Percentiles rank a stretch among this genome's conserved stretches.
Conservation (phyloP, 2,888 invertebrate genomes). For the Icerya purchasi region DNA sequence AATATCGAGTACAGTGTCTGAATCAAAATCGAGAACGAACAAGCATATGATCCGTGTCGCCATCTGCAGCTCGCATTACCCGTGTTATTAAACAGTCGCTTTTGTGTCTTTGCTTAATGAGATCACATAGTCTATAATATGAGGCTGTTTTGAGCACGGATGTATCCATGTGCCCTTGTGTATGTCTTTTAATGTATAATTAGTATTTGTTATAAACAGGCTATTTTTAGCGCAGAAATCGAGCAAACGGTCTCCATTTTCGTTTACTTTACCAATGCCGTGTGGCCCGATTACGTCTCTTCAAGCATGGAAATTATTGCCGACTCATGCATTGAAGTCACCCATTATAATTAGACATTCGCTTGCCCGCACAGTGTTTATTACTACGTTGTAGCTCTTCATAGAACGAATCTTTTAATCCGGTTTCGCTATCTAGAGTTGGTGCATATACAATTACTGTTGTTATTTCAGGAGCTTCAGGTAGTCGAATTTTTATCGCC, state of each 20-base stretch:
- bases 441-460: neutral
- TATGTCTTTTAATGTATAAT: neutral
- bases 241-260: neutral
- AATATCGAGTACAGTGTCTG: neutral
- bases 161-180: neutral
- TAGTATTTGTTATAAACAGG: conserved; percentile 1
- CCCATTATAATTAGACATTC: neutral
- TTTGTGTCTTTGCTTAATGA: no score
- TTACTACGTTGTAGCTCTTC: neutral
- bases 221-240: neutral
- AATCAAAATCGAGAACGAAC: neutral
- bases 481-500: neutral
- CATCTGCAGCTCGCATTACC: neutral
- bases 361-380: neutral
- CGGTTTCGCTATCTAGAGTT: neutral
- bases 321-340: conserved; percentile 3
- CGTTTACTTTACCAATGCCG: conserved; percentile 1
- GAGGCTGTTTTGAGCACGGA: no score
- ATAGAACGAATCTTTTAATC: neutral
- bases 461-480: neutral
- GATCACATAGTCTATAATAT: conserved; percentile 3
- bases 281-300: neutral
- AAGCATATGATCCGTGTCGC: no score
- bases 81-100: neutral
- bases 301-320: neutral